Conservation (phyloP, 2,888 invertebrate species). For the Hirudinaria manillensis region DNA sequence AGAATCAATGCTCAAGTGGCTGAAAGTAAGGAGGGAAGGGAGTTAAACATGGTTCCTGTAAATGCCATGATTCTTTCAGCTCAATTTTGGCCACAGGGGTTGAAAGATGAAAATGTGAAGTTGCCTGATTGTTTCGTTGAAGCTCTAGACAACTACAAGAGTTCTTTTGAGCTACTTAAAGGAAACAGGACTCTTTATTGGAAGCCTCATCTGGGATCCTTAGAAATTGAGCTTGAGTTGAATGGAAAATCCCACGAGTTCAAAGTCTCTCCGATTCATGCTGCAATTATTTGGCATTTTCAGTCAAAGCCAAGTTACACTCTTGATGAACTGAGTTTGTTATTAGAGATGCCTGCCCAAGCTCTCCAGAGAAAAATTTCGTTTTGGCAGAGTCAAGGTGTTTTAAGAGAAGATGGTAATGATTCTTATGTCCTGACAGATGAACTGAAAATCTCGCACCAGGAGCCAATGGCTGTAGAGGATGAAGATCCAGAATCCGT, state of each 20-base stretch:
- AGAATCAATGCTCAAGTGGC: conserved; percentile 69
- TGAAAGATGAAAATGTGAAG: conserved; percentile 85
- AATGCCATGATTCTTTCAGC: conserved; percentile 88
- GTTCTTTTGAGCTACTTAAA: conserved; percentile 76
- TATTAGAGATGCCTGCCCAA: conserved; percentile 80
- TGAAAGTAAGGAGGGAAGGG: conserved; percentile 5
- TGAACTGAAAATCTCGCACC: conserved; percentile 46
- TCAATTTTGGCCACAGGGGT: conserved; percentile 89
- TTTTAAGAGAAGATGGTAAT: conserved; percentile 69
- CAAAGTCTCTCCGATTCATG: conserved; percentile 84
- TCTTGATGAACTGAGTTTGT: conserved; percentile 75
- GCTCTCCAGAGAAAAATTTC: conserved; percentile 77
- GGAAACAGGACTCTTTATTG: conserved; percentile 84
- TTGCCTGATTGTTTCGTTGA: conserved; percentile 73
- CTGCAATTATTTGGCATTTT: conserved; percentile 86
- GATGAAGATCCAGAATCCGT: conserved; percentile 81
- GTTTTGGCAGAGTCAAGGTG: conserved; percentile 88
- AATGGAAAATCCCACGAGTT: conserved; percentile 69
- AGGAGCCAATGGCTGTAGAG: conserved; percentile 56
- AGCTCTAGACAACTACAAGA: conserved; percentile 78
- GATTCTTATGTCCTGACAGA: conserved; percentile 64
- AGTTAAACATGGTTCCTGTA: conserved; percentile 20
- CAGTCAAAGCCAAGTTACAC: conserved; percentile 80
- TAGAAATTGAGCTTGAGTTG: conserved; percentile 81
- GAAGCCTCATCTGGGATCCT: conserved; percentile 87